Base-by-base conservation (phyloP, 2,888 invertebrate species). In the Plagodis pulveraria region DNA sequence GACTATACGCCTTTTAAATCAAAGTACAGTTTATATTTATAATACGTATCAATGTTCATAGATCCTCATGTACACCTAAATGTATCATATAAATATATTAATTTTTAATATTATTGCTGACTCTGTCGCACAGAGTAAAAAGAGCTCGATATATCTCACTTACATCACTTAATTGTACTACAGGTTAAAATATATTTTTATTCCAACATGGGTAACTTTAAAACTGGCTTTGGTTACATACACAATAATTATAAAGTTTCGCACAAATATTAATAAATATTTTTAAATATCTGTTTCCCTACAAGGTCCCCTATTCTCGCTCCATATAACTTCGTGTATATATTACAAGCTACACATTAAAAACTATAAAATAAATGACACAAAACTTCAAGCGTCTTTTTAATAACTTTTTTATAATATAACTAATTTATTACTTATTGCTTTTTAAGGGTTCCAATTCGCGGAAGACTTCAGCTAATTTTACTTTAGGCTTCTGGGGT, bases 61-160 rank as follows among this genome's bases (percentile, higher is more conserved):
- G 32, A 74, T 54, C 12, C 12, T 55, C 8, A 22, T 63, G 56
- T 62, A 61, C 83, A 76, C 78, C n/a, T n/a, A n/a, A n/a, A n/a
- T 77, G 71, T 67, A 72, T 67, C 68, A 72, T 75, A 78, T 75
- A 76, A 76, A 76, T 74, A 78, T 74, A 74, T 77, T 65, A 66
- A 69, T 72, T 67, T 68, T 65, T 68, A 78, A 79, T 78, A 81
- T 75, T 91, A 91, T 91, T 91, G 91, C 91, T 91, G 89, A 82
- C 76, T 89, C 91, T 89, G 90, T 90, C 81, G 84, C 79, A 90
- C 89, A 91, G 90, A 89, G 82, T 77, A 80, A 80, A 56, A 84
- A 80, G 87, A 89, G 87, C 91, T 89, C 88, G 81, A 81, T 81
- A 79, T 67, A 81, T 89, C 85, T 89, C 86, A 89, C 88, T 86